A percentile compares a stretch with the other conserved stretches of the same genome.
These are phyloP conservation scores for Chymomyza fuscimana DNA, from an alignment of 2,888 invertebrate species.

Conservation along the genomic window DNA sequence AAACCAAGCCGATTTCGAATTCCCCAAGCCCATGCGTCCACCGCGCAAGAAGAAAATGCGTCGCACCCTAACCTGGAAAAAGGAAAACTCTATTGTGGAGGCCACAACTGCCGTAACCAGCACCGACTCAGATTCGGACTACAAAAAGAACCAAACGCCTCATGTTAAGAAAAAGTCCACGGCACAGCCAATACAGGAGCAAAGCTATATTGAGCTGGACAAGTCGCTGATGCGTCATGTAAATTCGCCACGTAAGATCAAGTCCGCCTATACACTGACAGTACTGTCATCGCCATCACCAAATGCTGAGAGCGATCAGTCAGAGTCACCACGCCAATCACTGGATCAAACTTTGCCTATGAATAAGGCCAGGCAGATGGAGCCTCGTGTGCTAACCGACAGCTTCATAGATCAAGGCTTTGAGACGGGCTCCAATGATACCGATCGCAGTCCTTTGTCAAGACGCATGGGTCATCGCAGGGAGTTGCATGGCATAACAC, in stretches of 20 bases:
- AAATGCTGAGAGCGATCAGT: slow-evolving; percentile 64
- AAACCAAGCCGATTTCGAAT: slow-evolving; percentile 47
- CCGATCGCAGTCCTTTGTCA: slow-evolving; percentile 66
- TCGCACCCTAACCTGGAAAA: slow-evolving; percentile 67
- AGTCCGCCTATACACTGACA: slow-evolving; percentile 73
- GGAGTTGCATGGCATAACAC: slow-evolving; percentile 3
- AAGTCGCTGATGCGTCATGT: slow-evolving; percentile 63
- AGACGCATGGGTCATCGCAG: slow-evolving; percentile 22
- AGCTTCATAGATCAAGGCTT: slow-evolving; percentile 76
- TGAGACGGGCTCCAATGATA: slow-evolving; percentile 73
- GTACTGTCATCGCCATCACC: slow-evolving; percentile 72
- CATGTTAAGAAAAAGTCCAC: slow-evolving; percentile 47
- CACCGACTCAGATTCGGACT: slow-evolving; percentile 76
- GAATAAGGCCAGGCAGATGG: slow-evolving; percentile 1
- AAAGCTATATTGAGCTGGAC: slow-evolving; percentile 59
- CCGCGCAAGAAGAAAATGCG: slow-evolving; percentile 75
- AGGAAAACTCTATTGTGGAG: slow-evolving; percentile 69
- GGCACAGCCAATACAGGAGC: slow-evolving; percentile 22
- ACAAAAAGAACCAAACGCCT: slow-evolving; percentile 32
- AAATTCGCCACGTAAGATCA: slow-evolving; percentile 72
- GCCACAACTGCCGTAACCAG: slow-evolving; percentile 57
- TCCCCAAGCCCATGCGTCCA: slow-evolving; percentile 62
- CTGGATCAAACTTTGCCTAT: slow-evolving; percentile 25
- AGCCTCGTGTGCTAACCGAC: slow-evolving; percentile 39
- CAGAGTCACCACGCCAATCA: slow-evolving; percentile 53